Base-by-base conservation (phyloP, 2,113 vertebrate genomes). In the Seriola quinqueradiata region DNA sequence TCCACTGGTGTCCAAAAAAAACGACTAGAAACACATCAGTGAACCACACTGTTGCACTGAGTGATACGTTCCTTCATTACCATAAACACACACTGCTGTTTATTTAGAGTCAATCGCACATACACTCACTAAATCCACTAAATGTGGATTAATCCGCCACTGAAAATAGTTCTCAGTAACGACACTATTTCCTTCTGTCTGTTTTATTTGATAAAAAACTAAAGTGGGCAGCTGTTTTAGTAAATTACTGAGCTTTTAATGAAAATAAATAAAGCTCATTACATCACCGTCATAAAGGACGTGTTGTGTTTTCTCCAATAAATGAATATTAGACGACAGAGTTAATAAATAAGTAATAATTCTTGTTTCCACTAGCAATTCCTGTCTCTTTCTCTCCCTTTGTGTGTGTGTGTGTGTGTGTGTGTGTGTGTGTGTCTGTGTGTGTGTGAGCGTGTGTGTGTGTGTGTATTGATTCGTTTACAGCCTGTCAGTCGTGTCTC, bases 381-480 rank as follows among this genome's bases (percentile, higher is more conserved):
- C 11, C 21, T 57, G 8, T 57, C 50, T n/a, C 8, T 54, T n/a
- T 54, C 8, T 54, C 2, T n/a, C 14, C 14, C 42, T 44, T 4
- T 54, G 61, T 65, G 61, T 64, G 61, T 40, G 9, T 63, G 44
- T 44, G 64, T 14, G 64, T 66, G 40, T 48, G 23, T 46, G 42
- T 67, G 9, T 63, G 34, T 42, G 64, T 38, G 42, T 78, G 48
- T 42, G 73, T 55, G 60, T 32, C 38, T 42, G 70, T 52, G 70
- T 28, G 48, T 64, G 75, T 54, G 75, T 52, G 42, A 38, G 40
- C 17, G 64, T 69, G 42, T 42, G 77, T 72, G 67, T 34, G 42
- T 42, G 77, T 72, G 67, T 34, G 38, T 79, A 48, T 72, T 81
- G 79, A 81, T 81, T 81, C 28, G 25, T 75, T 60, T 52, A 44